These are phyloP conservation scores for Enteromius argenteus DNA, from an alignment of 2,797 vertebrate species.

Conservation along the genomic window DNA sequence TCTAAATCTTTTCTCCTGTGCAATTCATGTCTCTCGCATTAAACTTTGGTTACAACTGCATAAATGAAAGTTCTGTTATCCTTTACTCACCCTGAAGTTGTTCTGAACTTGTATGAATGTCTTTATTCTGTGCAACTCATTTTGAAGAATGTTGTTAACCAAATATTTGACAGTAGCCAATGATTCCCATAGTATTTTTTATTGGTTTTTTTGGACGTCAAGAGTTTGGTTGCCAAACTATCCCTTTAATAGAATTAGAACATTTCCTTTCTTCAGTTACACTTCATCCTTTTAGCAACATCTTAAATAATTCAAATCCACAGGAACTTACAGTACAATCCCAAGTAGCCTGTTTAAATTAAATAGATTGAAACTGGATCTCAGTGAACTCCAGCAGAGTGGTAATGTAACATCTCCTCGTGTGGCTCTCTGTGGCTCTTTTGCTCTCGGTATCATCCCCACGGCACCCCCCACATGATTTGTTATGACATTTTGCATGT, in stretches of 20 bases:
- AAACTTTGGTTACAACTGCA: not conserved
- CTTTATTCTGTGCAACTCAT: not conserved
- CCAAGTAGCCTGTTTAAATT: not conserved
- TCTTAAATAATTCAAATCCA: constrained; percentile 5
- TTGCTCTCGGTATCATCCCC: not conserved
- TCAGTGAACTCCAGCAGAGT: not conserved
- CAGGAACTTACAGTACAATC: constrained; percentile 1
- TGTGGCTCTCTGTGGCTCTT: not conserved
- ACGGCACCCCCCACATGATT: not conserved
- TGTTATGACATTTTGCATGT: not conserved
- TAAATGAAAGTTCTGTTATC: not conserved
- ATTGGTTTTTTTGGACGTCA: not conserved
- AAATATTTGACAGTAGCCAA: not conserved
- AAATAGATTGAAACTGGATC: constrained; percentile 6
- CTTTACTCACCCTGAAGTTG: not conserved
- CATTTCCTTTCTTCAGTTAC: constrained; percentile 1
- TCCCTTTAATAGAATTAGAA: not conserved
- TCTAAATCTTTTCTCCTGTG: not conserved
- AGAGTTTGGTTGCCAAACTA: not conserved
- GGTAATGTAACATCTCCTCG: not conserved
- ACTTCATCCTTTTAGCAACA: not conserved
- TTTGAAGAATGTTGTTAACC: not conserved
- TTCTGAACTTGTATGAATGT: not conserved
- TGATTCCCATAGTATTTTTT: not conserved
- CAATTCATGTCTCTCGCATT: not conserved